Evolutionary conservation across 2,888 invertebrate genomes (phyloP), one percentile per base, ranked within the genome.

Genomic region (Poecilus cupreus): DNA sequence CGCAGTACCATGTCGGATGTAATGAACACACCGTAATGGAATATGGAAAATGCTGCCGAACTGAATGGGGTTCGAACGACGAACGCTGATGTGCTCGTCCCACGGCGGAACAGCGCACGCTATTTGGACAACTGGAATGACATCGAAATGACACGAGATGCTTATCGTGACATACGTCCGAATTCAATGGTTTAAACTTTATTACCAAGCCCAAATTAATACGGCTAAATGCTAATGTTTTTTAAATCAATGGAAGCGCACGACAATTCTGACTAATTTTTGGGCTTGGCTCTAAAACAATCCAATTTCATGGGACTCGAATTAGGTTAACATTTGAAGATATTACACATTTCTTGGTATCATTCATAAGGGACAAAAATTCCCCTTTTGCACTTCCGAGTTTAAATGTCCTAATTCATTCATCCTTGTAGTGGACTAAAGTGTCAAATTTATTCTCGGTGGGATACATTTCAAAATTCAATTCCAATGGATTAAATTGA

Each of bases 11-110:
- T 32, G 32, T 32, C 32, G 32, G 5, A 18, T 72, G 39, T 72
- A 72, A 72, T 72, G 72, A 72, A 76, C 16, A 60, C 54, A n/a
- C 18, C 37, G 37, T 76, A 76, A 78, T 78, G 78, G 60, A 78
- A 60, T 64, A 78, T 78, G 64, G 64, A 78, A 78, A 77, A 60
- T 60, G 18, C 0, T 24, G 13, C 24, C 60, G 60, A 26, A 60
- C 20, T 26, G 26, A 60, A 60, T 60, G 18, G 51, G 51, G 26
- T 24, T 60, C 60, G 60, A 60, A 60, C 60, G 13, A 20, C 18
- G 54, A 11, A 20, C 18, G 54, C 2, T 22, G 57, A 3, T 24
- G 26, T 57, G 4, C 20, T 3, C 2, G 22, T 26, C 26, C 54
- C 54, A 20, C 18, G 20, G 43, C n/a, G 43, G 57, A 22, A 57